Evolutionary conservation across 2,113 vertebrate genomes (phyloP), one percentile per base, ranked within the genome.

Genomic region (Galemys pyrenaicus): DNA sequence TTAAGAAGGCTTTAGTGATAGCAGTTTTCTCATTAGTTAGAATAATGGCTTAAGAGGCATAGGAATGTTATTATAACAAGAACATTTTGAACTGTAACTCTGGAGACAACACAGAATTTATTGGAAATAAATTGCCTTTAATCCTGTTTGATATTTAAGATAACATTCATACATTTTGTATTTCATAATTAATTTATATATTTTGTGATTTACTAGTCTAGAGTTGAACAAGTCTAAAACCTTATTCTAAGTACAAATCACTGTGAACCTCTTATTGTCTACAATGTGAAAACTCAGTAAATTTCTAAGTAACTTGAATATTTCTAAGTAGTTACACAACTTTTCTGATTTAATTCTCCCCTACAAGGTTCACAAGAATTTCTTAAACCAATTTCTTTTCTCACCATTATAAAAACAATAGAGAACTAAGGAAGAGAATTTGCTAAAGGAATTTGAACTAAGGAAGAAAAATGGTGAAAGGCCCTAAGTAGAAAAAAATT

Each of bases 1-100:
- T 98, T 97, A 84, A 97, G 83, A 95, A 92, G 94, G 91, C 70
- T 95, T 78, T 30, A 35, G 68, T 91, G 91, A 96, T 92, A 96
- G 92, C 62, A 84, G 91, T 91, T 94, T 96, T 97, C 28, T 97
- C 68, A 92, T 95, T 82, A 91, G 77, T 95, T 97, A 95, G 96
- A 95, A 97, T 93, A 82, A 89, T 96, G 74, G 84, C 54, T 93
- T 96, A 75, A 96, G 89, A 96, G 41, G 68, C 88, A 87, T 70
- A 83, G 97, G 79, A 88, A 46, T 97, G 51, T 54, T 94, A 96
- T 92, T 96, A 94, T 22, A 97, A 95, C 0, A 3, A 70, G 39
- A 44, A 73, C 20, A 30, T 93, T 93, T 97, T 88, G 87, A 94
- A 62, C 89, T 93, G 92, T 90, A 28, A 7, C 80, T 96, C 78